These are phyloP conservation scores for Serilophus lunatus DNA, from an alignment of 2,113 vertebrate species.

Conservation along the genomic window DNA sequence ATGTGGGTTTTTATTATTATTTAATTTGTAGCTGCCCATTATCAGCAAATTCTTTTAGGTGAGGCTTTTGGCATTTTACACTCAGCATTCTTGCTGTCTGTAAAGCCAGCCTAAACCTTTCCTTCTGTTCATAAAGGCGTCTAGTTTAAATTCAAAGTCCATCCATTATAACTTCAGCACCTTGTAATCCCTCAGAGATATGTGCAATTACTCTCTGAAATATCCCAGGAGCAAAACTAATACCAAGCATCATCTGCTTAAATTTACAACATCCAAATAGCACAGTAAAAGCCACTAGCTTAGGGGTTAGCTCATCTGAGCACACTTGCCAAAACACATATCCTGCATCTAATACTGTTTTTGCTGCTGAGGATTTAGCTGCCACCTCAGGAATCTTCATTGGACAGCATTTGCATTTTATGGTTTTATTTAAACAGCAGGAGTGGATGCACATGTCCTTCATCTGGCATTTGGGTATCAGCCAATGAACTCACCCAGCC, in stretches of 20 bases:
- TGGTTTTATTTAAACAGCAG: conserved; percentile 33
- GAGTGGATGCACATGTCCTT: conserved; percentile 5
- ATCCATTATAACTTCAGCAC: conserved; percentile 56
- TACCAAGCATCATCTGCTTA: conserved; percentile 59
- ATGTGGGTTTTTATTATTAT: not conserved
- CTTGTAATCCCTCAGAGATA: conserved; percentile 57
- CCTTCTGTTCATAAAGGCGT: conserved; percentile 28
- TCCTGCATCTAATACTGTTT: conserved; percentile 34
- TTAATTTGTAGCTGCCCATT: conserved; percentile 39
- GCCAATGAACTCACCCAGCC: not conserved
- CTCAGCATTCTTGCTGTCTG: conserved; percentile 22
- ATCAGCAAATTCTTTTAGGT: conserved; percentile 38
- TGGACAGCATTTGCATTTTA: not conserved
- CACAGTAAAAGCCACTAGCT: conserved; percentile 38
- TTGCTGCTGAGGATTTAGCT: conserved; percentile 49
- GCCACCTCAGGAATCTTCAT: conserved; percentile 51
- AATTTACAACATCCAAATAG: conserved; percentile 58
- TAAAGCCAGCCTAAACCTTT: conserved; percentile 41
- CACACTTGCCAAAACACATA: conserved; percentile 35
- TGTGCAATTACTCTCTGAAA: conserved; percentile 57
- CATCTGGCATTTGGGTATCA: not conserved
- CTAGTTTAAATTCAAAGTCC: conserved; percentile 33
- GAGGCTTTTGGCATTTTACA: conserved; percentile 28
- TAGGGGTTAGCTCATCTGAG: conserved; percentile 42
- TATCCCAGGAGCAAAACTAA: conserved; percentile 52